These are phyloP conservation scores for Dicentrarchus labrax DNA, from an alignment of 2,113 vertebrate genomes.

Conservation along the genomic window DNA sequence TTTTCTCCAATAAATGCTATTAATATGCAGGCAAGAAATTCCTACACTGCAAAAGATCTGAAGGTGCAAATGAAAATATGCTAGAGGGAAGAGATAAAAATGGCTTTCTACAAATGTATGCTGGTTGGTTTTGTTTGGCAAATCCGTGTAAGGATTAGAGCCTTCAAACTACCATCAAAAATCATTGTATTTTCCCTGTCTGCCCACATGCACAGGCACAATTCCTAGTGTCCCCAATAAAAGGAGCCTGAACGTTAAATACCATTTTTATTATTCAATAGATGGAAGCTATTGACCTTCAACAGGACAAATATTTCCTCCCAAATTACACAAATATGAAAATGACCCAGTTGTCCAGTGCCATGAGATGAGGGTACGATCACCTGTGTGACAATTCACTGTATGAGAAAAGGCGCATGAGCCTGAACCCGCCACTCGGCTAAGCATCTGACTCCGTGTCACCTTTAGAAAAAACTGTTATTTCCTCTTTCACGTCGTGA, in stretches of 20 bases:
- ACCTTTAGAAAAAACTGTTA: conserved; percentile 38
- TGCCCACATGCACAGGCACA: background rate
- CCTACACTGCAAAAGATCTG: background rate
- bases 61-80: conserved; percentile 8
- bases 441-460: conserved; percentile 46
- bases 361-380: background rate
- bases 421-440: conserved; percentile 25
- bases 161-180: conserved; percentile 16
- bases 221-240: background rate
- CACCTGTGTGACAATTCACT: conserved; percentile 49
- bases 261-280: background rate
- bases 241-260: background rate
- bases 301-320: conserved; percentile 1
- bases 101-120: background rate
- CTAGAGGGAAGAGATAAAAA: background rate
- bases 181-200: background rate
- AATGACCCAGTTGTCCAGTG: background rate
- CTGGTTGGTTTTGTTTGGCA: background rate
- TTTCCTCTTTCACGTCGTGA: conserved; percentile 38
- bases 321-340: conserved; percentile 19
- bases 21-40: background rate
- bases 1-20: conserved; percentile 3
- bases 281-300: background rate
- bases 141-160: background rate
- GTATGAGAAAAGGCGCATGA: conserved; percentile 25